Evolutionary conservation across 2,888 invertebrate species (phyloP), one percentile per base, ranked within the genome.

Genomic region (Phyllotreta striolata): DNA sequence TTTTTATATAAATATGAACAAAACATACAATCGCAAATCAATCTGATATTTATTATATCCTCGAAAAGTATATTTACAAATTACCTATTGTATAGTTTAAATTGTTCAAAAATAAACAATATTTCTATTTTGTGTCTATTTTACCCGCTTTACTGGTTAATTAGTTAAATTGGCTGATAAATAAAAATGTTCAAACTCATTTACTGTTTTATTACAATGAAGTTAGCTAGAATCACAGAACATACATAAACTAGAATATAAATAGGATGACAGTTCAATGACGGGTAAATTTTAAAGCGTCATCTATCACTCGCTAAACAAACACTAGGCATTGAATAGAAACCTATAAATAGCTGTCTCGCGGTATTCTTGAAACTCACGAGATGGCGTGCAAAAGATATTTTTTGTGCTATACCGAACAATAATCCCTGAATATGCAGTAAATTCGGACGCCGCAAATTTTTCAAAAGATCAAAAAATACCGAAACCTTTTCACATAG

Each of bases 51-150:
- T 46, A 46, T 57, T 57, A 47, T 40, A 24, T 37, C 38, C 52
- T 38, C 52, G 39, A 56, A 56, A 56, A 56, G 38, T 57, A 47
- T 57, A 39, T 57, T 57, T 57, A 40, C 39, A 57, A 47, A 43
- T 44, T 57, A 57, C 47, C n/a, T 24, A 24, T 24, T 24, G 47
- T 47, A 47, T 39, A 57, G 38, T 57, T 47, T 57, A 57, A 57
- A 38, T 37, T 56, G 56, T 56, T 56, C 40, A 39, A 47, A 55
- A 52, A 57, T 57, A 57, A 47, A 57, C n/a, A 46, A 57, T 57
- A 57, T 57, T 57, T 57, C 38, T 57, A 57, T 57, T 46, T 56
- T 39, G 38, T 14, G n/a, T 24, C 38, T 39, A 39, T 39, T 35
- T 57, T 47, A 39, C 24, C 14, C 12, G 9, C 37, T 13, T 39